These are phyloP conservation scores for Pelochelys cantorii DNA, from an alignment of 2,797 vertebrate genomes.

Conservation along the genomic window DNA sequence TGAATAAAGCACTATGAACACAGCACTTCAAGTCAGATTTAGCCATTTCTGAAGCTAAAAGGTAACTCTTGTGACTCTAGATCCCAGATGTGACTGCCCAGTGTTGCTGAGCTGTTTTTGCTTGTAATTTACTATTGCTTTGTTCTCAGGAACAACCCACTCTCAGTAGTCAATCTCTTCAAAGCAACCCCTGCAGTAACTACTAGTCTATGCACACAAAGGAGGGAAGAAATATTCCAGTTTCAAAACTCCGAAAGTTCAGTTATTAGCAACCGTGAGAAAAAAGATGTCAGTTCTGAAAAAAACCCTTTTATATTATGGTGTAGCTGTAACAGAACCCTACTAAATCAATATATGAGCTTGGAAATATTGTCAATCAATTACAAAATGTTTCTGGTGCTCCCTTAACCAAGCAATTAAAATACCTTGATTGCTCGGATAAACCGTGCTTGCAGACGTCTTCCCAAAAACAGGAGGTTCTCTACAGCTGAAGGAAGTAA, in stretches of 20 bases:
- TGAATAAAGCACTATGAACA: constrained; percentile 22
- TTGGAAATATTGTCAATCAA: neutral
- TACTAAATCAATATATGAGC: neutral
- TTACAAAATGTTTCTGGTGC: neutral
- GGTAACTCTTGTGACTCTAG: neutral
- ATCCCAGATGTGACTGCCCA: neutral
- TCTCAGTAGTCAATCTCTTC: neutral
- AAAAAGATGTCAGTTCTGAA: neutral
- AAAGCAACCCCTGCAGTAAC: neutral
- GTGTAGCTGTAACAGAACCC: neutral
- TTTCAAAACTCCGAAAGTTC: neutral
- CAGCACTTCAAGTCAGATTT: neutral
- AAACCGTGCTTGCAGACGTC: constrained; percentile 82
- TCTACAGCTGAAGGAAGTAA: constrained; percentile 89
- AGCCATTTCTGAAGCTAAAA: constrained; percentile 8
- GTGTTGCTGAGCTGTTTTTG: neutral
- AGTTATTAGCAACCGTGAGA: neutral
- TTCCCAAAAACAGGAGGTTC: constrained; percentile 86
- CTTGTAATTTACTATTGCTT: neutral
- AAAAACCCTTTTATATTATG: neutral
- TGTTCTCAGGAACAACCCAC: neutral
- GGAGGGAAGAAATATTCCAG: neutral
- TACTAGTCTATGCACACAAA: neutral
- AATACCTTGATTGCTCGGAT: constrained; percentile 81
- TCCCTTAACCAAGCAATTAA: constrained; percentile 10